Conservation (phyloP, 2,113 vertebrate species). For the Gasterosteus nipponicus region DNA sequence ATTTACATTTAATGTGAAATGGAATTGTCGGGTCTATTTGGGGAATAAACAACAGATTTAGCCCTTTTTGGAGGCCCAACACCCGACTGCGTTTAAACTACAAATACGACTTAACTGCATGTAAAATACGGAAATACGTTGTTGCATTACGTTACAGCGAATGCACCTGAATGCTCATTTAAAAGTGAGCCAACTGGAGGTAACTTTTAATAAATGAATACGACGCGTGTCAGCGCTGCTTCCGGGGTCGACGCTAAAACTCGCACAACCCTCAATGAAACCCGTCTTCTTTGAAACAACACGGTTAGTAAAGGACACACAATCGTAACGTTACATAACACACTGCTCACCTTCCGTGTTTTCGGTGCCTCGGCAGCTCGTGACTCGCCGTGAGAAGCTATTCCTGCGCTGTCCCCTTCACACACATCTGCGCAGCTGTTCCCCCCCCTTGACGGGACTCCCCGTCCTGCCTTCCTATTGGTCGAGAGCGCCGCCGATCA, state of each 20-base stretch:
- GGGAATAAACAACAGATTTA: neutral
- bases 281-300: too few species aligned
- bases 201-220: neutral
- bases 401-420: neutral
- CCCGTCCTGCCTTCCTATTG: constrained; percentile 32
- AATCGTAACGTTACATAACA: too few species aligned
- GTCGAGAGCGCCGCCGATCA: constrained; percentile 22
- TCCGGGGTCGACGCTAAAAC: neutral
- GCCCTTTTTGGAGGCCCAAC: neutral
- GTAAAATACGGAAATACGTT: neutral
- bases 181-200: neutral
- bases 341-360: constrained; percentile 53
- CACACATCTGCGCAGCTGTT: constrained; percentile 49
- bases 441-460: rapidly evolving
- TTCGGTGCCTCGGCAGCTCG: constrained; percentile 12
- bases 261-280: neutral
- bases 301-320: rapidly evolving
- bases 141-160: neutral
- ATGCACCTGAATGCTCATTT: neutral
- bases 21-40: neutral
- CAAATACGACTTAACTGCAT: rapidly evolving
- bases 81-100: neutral
- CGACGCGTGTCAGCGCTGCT: neutral
- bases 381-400: neutral
- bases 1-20: neutral